These are phyloP conservation scores for Hemicordylus capensis DNA, from an alignment of 2,113 vertebrate species.

Conservation along the genomic window DNA sequence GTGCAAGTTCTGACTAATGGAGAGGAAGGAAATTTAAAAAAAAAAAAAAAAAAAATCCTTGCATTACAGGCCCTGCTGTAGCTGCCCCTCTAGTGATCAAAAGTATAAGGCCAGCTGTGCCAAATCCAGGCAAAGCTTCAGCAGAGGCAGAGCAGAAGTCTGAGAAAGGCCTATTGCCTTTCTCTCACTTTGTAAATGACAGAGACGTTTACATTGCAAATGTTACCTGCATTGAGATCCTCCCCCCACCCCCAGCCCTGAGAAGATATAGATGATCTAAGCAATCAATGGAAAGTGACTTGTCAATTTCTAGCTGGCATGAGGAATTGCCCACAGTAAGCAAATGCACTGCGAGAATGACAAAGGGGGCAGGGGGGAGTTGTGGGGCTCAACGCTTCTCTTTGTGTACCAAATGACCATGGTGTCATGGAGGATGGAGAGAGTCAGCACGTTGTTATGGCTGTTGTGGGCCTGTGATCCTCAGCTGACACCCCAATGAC, in stretches of 20 bases:
- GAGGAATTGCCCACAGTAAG: not conserved
- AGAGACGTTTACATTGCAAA: not conserved
- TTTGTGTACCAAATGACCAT: not conserved
- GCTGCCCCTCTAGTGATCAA: slow-evolving; percentile 52
- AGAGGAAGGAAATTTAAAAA: no score
- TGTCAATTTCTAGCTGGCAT: not conserved
- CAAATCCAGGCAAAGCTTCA: slow-evolving; percentile 34
- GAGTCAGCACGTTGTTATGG: not conserved
- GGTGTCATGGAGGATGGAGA: not conserved
- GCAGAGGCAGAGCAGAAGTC: not conserved
- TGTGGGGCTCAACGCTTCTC: not conserved
- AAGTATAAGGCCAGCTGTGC: slow-evolving; percentile 8
- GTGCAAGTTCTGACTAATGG: slow-evolving; percentile 63
- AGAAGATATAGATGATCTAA: not conserved
- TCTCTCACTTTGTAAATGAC: not conserved
- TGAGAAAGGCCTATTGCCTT: not conserved
- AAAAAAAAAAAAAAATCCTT: slow-evolving; percentile 63
- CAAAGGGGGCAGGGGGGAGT: not conserved
- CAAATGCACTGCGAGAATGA: not conserved
- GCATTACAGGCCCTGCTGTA: slow-evolving; percentile 47
- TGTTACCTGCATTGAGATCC: not conserved
- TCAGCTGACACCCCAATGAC: not conserved
- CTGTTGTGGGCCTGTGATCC: not conserved
- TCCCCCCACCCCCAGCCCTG: no score
- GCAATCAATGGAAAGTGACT: not conserved